Conservation (phyloP, 2,113 vertebrate genomes). For the Riparia riparia region DNA sequence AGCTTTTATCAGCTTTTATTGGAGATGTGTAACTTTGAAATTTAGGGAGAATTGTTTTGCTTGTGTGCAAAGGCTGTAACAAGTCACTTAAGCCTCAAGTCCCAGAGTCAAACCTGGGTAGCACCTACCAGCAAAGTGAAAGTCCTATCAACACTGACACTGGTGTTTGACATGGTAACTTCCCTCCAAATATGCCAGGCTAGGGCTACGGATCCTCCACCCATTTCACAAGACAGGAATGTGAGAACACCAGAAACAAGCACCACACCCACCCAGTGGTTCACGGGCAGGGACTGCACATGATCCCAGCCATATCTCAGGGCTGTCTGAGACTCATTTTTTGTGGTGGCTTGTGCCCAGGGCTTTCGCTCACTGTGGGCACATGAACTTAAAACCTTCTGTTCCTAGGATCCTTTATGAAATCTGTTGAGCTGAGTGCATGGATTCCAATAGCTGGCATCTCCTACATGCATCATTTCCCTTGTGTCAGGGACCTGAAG, state of each 20-base stretch:
- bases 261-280: too few species aligned
- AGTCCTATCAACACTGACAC: background rate
- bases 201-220: background rate
- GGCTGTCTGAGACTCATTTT: background rate
- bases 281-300: background rate
- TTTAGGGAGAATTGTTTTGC: background rate
- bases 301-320: background rate
- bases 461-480: rapidly evolving
- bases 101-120: background rate
- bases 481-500: background rate
- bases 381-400: background rate
- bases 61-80: background rate
- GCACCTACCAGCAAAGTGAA: background rate
- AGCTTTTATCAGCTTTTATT: background rate
- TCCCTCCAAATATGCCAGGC: background rate
- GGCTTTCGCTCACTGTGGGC: rapidly evolving
- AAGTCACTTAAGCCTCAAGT: background rate
- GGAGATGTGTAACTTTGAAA: background rate
- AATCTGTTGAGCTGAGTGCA: background rate
- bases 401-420: background rate
- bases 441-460: background rate
- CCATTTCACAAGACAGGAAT: background rate
- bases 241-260: background rate
- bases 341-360: background rate
- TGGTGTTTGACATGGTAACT: background rate